Base-by-base conservation (phyloP, 2,888 invertebrate species). In the Parnassius mnemosyne region DNA sequence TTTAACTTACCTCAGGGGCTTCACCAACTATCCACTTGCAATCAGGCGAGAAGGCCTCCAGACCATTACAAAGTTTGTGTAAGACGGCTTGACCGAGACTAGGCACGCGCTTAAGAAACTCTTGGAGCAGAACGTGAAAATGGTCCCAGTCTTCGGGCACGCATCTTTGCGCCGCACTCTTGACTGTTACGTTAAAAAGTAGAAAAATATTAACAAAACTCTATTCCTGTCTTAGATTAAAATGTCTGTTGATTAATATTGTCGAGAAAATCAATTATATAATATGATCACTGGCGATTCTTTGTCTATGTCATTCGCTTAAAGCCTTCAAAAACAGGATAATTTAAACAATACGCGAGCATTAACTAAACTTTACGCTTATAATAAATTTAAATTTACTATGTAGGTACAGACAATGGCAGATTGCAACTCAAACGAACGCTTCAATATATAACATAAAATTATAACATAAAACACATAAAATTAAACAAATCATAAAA, bases 21-120 rank as follows among this genome's bases (percentile, higher is more conserved):
- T 98, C 97, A 0, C 99, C 99, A 1, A 99, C 93, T 60, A 99
- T 96, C 96, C 98, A 97, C 79, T 96, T 97, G 83, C 98, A 97
- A 81, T 99, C 99, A 0, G 99, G 98, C 5, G 98, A 98, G 87
- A 99, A 99, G 2, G 97, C 97, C 87, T 99, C 99, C 0, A 98
- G 95, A 0, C 97, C 96, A 78, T 98, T 98, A 73, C 95, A 95
- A 12, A 99, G 91, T 67, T 95, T 94, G 71, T 97, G 95, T 13
- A 98, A 92, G 10, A 94, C 92, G 0, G 96, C 96, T 53, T 94
- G 92, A 42, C 93, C 94, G 57, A 99, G 92, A 54, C 92, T 85
- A 0, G 99, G 99, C 64, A 98, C 94, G 34, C 99, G 93, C 69
- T 95, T 94, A 50, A 99, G 88, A 71, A 98, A 92, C 78, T 97